Conservation (phyloP, 2,797 vertebrate genomes). For the Sternarchorhynchus goeldii region DNA sequence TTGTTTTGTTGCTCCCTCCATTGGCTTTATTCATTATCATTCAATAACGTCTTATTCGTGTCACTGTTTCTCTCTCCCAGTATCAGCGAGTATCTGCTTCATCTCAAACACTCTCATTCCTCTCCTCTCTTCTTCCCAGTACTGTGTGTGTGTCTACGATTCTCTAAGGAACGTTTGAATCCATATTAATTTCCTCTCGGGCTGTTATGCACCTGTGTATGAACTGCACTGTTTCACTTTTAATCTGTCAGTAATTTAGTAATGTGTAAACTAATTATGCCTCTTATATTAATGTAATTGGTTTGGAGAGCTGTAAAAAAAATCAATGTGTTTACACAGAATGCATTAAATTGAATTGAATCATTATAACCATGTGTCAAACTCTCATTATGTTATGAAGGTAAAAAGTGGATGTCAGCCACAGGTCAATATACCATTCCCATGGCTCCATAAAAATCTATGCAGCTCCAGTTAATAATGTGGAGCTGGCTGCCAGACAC, state of each 20-base stretch:
- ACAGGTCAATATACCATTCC: conserved; percentile 72
- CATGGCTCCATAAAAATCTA: conserved; percentile 75
- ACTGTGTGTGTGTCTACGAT: conserved; percentile 55
- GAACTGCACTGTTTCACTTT: conserved; percentile 98
- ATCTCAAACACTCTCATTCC: background rate
- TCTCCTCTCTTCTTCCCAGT: background rate
- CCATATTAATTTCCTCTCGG: conserved; percentile 99
- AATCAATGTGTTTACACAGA: conserved; percentile 97
- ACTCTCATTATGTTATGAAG: conserved; percentile 86
- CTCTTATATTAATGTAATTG: conserved; percentile 98
- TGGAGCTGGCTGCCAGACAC: conserved; percentile 49
- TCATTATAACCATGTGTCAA: conserved; percentile 89
- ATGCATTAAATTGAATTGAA: conserved; percentile 84
- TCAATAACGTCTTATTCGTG: conserved; percentile 19
- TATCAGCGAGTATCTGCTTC: conserved; percentile 16
- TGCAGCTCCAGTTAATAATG: conserved; percentile 69
- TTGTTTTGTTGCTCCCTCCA: conserved; percentile 63
- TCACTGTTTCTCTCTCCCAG: conserved; percentile 73
- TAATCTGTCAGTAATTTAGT: conserved; percentile 99
- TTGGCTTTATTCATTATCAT: conserved; percentile 51
- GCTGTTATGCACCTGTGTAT: conserved; percentile 95
- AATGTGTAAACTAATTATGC: conserved; percentile 99
- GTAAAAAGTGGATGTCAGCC: conserved; percentile 81
- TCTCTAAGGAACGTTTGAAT: conserved; percentile 98
- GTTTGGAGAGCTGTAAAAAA: conserved; percentile 88